Evolutionary conservation across 2,113 vertebrate species (phyloP), one percentile per base, ranked within the genome.

Genomic region (Mustela lutreola): DNA sequence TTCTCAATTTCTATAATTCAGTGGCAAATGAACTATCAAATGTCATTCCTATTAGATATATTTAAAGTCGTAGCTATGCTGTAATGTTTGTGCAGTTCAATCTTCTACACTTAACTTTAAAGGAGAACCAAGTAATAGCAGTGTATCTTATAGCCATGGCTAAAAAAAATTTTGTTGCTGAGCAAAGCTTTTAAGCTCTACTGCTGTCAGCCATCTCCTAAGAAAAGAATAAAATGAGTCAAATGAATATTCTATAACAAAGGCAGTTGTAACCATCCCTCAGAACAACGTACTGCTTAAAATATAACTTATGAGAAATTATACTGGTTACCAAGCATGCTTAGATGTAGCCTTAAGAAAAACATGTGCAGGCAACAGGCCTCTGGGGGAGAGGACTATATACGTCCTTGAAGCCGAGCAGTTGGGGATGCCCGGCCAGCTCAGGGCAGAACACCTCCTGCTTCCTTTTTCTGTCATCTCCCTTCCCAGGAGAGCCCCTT

Each of bases 161-260:
- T 91, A 31, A 16, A 31, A 16, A 83, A 65, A 48, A 16, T 62
- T 58, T 24, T 18, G 6, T n/a, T 80, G 11, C 42, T 79, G 50
- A 96, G 50, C 24, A 96, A 91, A 91, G n/a, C 21, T 56, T 89
- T 97, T 93, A 92, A 84, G 6, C 45, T 87, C 45, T 78, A 28
- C 5, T 94, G 18, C 53, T 82, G 67, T 92, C 76, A 92, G 65
- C 42, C 78, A 33, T 33, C 86, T 73, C 4, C 31, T 70, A 86
- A 67, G 53, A 81, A 67, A 90, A 87, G 4, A 11, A 84, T 75
- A 87, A 79, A 73, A n/a, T 60, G 12, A 94, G 48, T 67, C 28
- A 76, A 70, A 0, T 26, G 11, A 94, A 58, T 73, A 71, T 67
- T 94, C 39, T 78, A 12, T 58, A 81, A 4, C 86, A 91, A 93